Percentiles rank a stretch among this genome's conserved stretches.
Conservation (phyloP, 2,113 vertebrate species). For the Gymnarchus niloticus region DNA sequence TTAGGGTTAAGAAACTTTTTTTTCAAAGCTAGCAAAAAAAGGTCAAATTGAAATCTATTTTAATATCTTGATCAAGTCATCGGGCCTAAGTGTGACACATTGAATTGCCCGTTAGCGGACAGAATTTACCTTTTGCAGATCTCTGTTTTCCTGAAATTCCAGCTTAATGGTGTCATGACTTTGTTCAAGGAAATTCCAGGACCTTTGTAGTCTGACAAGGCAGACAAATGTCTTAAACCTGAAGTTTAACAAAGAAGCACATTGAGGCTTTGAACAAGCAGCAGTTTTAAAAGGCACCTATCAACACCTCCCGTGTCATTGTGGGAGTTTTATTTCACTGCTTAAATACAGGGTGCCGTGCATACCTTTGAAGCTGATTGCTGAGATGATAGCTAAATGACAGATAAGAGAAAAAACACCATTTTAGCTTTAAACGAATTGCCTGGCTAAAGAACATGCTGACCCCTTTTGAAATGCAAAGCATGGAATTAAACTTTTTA, state of each 20-base stretch:
- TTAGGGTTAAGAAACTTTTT: conserved; percentile 30
- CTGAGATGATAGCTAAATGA: conserved; percentile 12
- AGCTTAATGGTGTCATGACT: conserved; percentile 66
- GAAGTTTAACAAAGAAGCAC: conserved; percentile 33
- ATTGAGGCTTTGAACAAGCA: conserved; percentile 50
- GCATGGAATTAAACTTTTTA: neutral
- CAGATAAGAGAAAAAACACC: conserved; percentile 14
- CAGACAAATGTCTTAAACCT: conserved; percentile 36
- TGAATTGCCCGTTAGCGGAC: conserved; percentile 42
- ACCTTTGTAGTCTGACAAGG: conserved; percentile 61
- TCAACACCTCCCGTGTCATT: conserved; percentile 41
- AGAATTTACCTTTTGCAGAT: conserved; percentile 43
- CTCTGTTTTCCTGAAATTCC: conserved; percentile 56
- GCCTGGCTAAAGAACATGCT: neutral
- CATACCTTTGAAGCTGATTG: conserved; percentile 1
- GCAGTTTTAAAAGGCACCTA: conserved; percentile 31
- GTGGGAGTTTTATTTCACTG: conserved; percentile 25
- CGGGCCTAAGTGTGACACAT: conserved; percentile 25
- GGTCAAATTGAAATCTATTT: conserved; percentile 48
- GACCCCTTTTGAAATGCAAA: too few species aligned
- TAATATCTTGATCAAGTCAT: conserved; percentile 28
- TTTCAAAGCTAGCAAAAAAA: neutral
- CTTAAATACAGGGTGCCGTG: conserved; percentile 27
- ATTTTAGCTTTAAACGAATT: conserved; percentile 14
- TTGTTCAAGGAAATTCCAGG: conserved; percentile 50